Evolutionary conservation across 2,797 vertebrate species (phyloP).

Genomic region (Dromococcyx pavoninus): DNA sequence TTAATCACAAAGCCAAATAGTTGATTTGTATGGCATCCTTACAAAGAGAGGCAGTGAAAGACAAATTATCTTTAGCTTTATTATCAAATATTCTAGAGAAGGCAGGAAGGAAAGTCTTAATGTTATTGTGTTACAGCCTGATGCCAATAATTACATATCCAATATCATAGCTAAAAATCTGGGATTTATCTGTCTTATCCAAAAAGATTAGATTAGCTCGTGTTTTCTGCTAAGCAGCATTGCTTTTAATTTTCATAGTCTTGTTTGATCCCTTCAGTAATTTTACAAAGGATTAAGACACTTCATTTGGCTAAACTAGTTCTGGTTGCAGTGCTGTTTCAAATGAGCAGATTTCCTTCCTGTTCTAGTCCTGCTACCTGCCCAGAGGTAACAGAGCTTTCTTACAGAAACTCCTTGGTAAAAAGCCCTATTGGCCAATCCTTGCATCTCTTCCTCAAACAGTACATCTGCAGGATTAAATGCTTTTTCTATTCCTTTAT

Average conservation of each 20-base stretch:
- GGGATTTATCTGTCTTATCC: slow-evolving; percentile 43
- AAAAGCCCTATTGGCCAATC: neutral
- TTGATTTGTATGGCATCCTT: slow-evolving; percentile 27
- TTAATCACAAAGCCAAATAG: slow-evolving; percentile 63
- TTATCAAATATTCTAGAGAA: slow-evolving; percentile 33
- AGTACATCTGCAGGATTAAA: neutral
- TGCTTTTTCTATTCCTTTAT: neutral
- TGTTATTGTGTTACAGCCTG: slow-evolving; percentile 46
- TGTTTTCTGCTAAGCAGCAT: slow-evolving; percentile 21
- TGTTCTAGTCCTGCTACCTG: neutral
- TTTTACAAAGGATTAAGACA: slow-evolving; percentile 1
- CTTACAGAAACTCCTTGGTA: neutral
- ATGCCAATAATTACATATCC: slow-evolving; percentile 63
- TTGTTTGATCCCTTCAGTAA: neutral
- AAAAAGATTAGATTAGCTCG: slow-evolving; percentile 58
- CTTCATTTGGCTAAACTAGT: neutral
- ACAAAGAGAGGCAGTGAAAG: neutral
- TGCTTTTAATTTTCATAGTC: neutral
- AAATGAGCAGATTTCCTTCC: neutral
- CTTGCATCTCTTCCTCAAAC: neutral
- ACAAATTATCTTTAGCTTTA: slow-evolving; percentile 56
- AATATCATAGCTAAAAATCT: slow-evolving; percentile 64
- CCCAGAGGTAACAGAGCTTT: neutral
- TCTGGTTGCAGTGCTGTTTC: neutral
- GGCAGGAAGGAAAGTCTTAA: slow-evolving; percentile 64